Conservation (phyloP, 2,888 invertebrate species). For the Hesperia comma region DNA sequence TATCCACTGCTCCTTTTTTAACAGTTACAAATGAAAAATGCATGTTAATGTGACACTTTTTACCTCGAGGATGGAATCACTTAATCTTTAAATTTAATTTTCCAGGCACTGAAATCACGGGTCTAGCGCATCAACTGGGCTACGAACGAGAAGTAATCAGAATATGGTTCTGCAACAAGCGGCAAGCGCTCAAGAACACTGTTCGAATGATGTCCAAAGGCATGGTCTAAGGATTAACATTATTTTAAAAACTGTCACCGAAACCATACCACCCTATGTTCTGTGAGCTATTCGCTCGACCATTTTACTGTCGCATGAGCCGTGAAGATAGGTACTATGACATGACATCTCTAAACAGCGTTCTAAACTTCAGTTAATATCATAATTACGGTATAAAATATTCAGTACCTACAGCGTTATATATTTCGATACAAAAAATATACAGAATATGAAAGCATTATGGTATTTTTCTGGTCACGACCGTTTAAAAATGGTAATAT, state of each 20-base stretch:
- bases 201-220: constrained; percentile 97
- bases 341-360: not conserved
- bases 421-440: not conserved
- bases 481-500: not conserved
- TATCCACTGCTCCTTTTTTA: too few species aligned
- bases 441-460: not conserved
- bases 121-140: constrained; percentile 96
- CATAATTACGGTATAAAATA: not conserved
- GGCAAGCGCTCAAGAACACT: constrained; percentile 99
- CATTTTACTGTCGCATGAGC: not conserved
- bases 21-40: too few species aligned
- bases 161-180: constrained; percentile 99
- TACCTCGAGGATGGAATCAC: too few species aligned
- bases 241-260: constrained; percentile 18
- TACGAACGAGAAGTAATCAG: constrained; percentile 99
- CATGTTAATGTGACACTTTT: too few species aligned
- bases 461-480: not conserved
- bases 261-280: constrained; percentile 26
- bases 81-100: constrained; percentile 46
- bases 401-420: not conserved
- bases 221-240: constrained; percentile 84
- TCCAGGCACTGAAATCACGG: constrained; percentile 98
- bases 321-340: constrained; percentile 3
- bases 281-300: not conserved
- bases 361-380: not conserved